These are phyloP conservation scores for Myotis findleyi DNA, from an alignment of 2,797 vertebrate genomes.

Conservation along the genomic window DNA sequence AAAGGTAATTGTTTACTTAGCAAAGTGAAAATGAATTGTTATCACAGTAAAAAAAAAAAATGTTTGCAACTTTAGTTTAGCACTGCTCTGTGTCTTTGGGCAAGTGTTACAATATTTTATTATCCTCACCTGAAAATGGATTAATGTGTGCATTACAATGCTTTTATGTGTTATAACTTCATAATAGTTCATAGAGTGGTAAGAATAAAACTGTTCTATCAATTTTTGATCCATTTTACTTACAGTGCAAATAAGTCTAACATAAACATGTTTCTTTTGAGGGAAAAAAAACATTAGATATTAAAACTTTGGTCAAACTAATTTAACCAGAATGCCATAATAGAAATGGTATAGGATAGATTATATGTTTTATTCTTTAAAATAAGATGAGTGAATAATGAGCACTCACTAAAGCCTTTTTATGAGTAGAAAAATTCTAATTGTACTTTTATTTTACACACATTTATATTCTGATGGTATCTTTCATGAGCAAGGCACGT, in stretches of 20 bases:
- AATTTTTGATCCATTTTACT: neutral
- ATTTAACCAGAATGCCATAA: constrained; percentile 33
- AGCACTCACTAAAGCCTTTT: neutral
- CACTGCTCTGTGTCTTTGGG: neutral
- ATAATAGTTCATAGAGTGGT: neutral
- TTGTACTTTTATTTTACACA: neutral
- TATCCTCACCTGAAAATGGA: constrained; percentile 26
- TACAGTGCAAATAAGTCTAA: neutral
- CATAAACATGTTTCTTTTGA: neutral
- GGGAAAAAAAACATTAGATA: neutral
- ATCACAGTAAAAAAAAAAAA: neutral
- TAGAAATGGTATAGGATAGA: neutral
- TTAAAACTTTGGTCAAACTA: neutral
- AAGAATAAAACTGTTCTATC: neutral
- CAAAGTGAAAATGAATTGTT: neutral
- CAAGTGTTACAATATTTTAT: neutral
- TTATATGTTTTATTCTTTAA: neutral
- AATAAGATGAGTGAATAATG: neutral
- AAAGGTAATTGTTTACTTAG: neutral
- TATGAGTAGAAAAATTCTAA: neutral
- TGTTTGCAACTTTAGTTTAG: neutral
- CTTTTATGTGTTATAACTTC: constrained; percentile 26
- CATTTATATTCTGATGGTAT: neutral
- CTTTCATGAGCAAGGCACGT: neutral
- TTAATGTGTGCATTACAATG: neutral